A percentile compares a stretch with the other conserved stretches of the same genome.
Conservation (phyloP, 2,113 vertebrate species). For the Istiophorus platypterus region DNA sequence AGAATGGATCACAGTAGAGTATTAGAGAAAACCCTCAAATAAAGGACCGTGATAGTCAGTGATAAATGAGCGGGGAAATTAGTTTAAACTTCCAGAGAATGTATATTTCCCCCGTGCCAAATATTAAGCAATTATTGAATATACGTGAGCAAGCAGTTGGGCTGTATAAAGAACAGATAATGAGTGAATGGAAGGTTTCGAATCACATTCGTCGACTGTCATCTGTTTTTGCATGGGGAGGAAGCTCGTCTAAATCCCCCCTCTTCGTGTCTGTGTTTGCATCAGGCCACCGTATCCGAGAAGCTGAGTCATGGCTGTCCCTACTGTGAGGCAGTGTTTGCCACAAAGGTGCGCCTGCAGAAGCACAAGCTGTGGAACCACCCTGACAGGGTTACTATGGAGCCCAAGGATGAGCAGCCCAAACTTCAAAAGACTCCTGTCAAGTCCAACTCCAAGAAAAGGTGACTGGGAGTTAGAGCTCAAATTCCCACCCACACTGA, state of each 20-base stretch:
- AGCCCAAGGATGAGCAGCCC: conserved; percentile 80
- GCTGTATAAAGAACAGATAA: conserved; percentile 23
- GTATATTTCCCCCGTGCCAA: conserved; percentile 4
- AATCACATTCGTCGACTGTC: conserved; percentile 32
- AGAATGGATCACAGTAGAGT: background rate
- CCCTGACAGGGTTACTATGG: conserved; percentile 85
- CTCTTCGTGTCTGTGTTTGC: conserved; percentile 41
- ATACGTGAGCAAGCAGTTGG: background rate
- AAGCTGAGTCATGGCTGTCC: conserved; percentile 92
- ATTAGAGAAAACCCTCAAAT: background rate
- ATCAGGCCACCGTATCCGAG: conserved; percentile 89
- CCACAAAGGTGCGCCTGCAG: conserved; percentile 95
- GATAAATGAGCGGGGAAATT: background rate
- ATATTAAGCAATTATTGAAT: conserved; percentile 9
- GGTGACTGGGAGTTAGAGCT: conserved; percentile 80
- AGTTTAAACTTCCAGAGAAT: conserved; percentile 20
- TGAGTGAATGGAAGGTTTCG: conserved; percentile 2
- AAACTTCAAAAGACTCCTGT: conserved; percentile 85
- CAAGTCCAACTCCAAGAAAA: conserved; percentile 91
- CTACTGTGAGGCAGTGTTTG: conserved; percentile 94
- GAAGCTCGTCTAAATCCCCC: conserved; percentile 31
- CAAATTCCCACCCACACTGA: conserved; percentile 24
- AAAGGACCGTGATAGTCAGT: background rate
- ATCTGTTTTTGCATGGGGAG: conserved; percentile 15
- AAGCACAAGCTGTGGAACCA: conserved; percentile 98